Base-by-base conservation (phyloP, 2,113 vertebrate species). In the Pavo muticus region DNA sequence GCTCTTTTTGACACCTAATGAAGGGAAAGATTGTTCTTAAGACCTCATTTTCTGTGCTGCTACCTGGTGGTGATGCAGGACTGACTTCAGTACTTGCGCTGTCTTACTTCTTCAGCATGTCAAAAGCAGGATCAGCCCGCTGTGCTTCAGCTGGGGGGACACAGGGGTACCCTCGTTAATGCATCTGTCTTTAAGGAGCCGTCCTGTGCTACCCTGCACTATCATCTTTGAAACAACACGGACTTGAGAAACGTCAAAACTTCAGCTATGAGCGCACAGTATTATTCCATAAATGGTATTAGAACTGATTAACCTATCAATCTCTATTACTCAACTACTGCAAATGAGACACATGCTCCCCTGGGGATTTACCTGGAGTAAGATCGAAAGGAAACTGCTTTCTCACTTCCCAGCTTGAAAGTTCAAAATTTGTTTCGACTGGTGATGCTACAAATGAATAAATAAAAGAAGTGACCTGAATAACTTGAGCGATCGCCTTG, bases 251-350 rank as follows among this genome's bases (percentile, higher is more conserved):
- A 63, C 54, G 71, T 89, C 83, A 91, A 50, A 94, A 87, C 45
- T 84, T 32, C 37, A 44, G 61, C 35, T 84, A 1, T 24, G 56
- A 85, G 80, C 2, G 1, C 40, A 72, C 21, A 3, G 10, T 50
- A 7, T 65, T 83, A 45, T 57, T 83, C 72, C 63, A 23, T 64
- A 88, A 63, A 37, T 83, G 75, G 45, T 65, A 81, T 56, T 89
- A 84, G 84, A 89, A 42, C 45, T 57, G 88, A 94, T 96, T 87
- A 93, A 93, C 80, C 84, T 52, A 91, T 92, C 96, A 82, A 72
- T 94, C 94, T 87, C 77, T 64, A 52, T 93, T 91, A 87, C 70
- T 77, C 57, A 70, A 50, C 68, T 74, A 19, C 68, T 80, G 48
- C 64, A 94, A 93, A 86, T 0, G 7, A 93, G 92, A 57, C 61